phyloP scores from a whole-genome alignment of 2,113 vertebrate genomes.

The Parotia lawesii region DNA sequence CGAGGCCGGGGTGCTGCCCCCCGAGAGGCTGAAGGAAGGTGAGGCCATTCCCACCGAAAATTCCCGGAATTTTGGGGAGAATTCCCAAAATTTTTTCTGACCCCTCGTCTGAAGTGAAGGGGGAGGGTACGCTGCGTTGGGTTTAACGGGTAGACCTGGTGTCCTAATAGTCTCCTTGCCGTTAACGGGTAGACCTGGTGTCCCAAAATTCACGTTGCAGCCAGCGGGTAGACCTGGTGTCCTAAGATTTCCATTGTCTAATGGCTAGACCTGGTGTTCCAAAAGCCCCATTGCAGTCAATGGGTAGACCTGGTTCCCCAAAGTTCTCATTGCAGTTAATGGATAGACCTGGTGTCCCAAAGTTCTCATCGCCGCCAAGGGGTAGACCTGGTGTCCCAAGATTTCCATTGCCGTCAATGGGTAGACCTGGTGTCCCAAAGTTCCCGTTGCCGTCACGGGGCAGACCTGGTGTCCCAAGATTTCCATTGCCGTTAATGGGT shows the following conservation, averaged over 20 bases:
- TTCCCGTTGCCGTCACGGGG: rapidly evolving
- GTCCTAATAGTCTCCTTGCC: no score
- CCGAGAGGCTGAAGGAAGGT: not conserved
- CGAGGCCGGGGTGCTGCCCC: not conserved
- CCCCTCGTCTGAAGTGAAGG: no score
- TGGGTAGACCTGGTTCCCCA: no score
- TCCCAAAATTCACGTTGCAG: rapidly evolving
- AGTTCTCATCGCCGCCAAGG: no score
- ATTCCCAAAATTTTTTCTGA: not conserved
- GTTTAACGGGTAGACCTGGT: not conserved
- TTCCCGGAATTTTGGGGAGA: not conserved
- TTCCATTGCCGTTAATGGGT: no score
- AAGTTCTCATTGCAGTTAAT: no score
- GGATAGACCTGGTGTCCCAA: no score
- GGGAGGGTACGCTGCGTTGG: not conserved
- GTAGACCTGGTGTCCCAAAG: rapidly evolving
- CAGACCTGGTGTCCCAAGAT: no score
- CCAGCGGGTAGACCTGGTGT: not conserved
- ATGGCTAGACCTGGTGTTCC: not conserved
- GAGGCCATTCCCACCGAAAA: not conserved
- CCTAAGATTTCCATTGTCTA: rapidly evolving
- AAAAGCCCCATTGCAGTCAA: rapidly evolving
- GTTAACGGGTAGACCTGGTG: not conserved
- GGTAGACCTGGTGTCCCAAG: no score
- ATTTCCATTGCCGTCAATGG: not conserved